Base-by-base conservation (phyloP, 2,888 invertebrate species). In the Megamerina dolium region DNA sequence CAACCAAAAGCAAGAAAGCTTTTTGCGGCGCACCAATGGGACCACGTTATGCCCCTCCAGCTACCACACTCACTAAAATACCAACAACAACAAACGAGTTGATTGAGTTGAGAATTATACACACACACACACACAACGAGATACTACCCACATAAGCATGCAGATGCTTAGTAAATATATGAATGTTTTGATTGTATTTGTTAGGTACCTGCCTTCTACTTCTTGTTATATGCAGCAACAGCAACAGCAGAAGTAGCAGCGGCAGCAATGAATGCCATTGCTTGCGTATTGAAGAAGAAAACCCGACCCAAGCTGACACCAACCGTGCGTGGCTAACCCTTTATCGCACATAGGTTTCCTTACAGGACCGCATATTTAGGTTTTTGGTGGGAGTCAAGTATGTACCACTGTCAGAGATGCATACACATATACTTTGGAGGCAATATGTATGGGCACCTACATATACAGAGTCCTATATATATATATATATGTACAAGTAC, bases 321-420 rank as follows among this genome's bases (percentile, higher is more conserved):
- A 68, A 61, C n/a, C n/a, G n/a, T n/a, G n/a, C 64, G 71, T 66
- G 72, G 72, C 72, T 72, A 71, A 72, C 72, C 72, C 71, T 71
- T 72, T 72, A 72, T 71, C 70, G 72, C 70, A 68, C 71, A 67
- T 70, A 65, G 67, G 70, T 71, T 72, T 72, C 72, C 72, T 72
- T 72, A 70, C 70, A 70, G 72, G 64, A 71, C 71, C 71, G 68
- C 71, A 72, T 70, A 71, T 70, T 71, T 70, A 67, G 71, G 72
- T 71, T 71, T 68, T n/a, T 65, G 64, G 69, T 70, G 70, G 69
- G 64, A 65, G 63, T 61, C 57, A 57, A 60, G 57, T 56, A 60
- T 61, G 17, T 33, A 18, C 26, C 37, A 43, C 37, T 39, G 31
- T 32, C 37, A 50, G 33, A 43, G 36, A 45, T 37, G 32, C 38